Conservation (phyloP, 2,797 vertebrate species). For the Spinus olivaceus region DNA sequence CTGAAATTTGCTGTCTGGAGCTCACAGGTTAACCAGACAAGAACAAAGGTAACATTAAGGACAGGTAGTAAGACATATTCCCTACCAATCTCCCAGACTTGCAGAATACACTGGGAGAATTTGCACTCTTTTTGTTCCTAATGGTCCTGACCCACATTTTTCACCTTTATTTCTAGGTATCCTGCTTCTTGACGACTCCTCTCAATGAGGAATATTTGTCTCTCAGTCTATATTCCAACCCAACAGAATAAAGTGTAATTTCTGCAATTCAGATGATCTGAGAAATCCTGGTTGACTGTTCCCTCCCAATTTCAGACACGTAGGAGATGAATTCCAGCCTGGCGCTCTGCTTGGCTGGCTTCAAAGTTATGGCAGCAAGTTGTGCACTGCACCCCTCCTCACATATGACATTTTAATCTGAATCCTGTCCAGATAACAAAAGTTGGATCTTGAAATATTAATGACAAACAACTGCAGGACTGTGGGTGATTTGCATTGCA, state of each 20-base stretch:
- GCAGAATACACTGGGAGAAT: neutral
- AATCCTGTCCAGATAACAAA: neutral
- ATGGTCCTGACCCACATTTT: neutral
- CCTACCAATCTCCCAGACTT: neutral
- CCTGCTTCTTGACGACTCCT: neutral
- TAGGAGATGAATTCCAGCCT: neutral
- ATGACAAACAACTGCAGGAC: constrained; percentile 20
- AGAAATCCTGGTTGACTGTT: neutral
- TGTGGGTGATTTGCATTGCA: neutral
- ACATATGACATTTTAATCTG: neutral
- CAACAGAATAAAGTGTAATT: neutral
- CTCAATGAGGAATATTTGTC: neutral
- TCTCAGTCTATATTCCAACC: neutral
- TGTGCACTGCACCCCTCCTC: neutral
- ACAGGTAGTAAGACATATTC: neutral
- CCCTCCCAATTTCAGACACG: neutral
- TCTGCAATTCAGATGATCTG: neutral
- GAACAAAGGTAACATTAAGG: neutral
- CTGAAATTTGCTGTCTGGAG: neutral
- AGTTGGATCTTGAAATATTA: neutral
- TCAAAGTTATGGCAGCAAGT: neutral
- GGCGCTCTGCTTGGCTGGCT: neutral
- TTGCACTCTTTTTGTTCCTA: neutral
- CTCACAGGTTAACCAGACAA: neutral
- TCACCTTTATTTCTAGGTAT: neutral